Conservation (phyloP, 2,113 vertebrate species). For the Peromyscus polionotus region DNA sequence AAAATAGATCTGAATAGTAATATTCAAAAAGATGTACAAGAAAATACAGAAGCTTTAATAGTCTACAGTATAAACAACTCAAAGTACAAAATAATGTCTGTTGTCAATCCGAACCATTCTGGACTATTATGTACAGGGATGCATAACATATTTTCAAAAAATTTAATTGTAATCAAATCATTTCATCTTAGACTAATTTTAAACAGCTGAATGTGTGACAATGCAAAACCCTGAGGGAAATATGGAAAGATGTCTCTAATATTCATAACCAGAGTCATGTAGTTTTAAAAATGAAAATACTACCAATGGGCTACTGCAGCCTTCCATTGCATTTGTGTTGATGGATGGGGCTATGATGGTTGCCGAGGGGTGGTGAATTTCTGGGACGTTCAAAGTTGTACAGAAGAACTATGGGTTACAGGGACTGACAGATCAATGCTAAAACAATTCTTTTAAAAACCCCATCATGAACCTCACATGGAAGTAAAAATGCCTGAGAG, state of each 20-base stretch:
- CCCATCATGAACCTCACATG: conserved; percentile 48
- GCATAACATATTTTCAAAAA: background rate
- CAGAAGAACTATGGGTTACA: conserved; percentile 66
- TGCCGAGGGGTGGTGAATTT: conserved; percentile 11
- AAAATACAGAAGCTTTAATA: background rate
- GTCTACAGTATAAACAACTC: background rate
- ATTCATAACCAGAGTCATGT: conserved; percentile 59
- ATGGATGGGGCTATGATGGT: background rate
- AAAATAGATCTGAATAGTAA: background rate
- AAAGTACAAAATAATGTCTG: conserved; percentile 63
- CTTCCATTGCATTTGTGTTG: conserved; percentile 12
- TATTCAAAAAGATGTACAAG: background rate
- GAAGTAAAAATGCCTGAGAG: conserved; percentile 75
- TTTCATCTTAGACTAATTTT: conserved; percentile 56
- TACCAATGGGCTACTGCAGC: conserved; percentile 6
- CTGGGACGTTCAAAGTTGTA: conserved; percentile 44
- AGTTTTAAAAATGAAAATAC: conserved; percentile 59
- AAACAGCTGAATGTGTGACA: conserved; percentile 65
- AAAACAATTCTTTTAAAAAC: conserved; percentile 74
- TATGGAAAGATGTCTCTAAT: conserved; percentile 57
- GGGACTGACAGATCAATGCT: conserved; percentile 61
- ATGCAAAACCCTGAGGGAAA: conserved; percentile 40
- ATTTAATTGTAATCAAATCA: conserved; percentile 45
- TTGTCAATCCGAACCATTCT: conserved; percentile 54
- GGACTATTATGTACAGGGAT: background rate